Percentiles rank a stretch among this genome's conserved stretches.
These are phyloP conservation scores for Enteromius viviparus DNA, from an alignment of 2,797 vertebrate species.

Conservation along the genomic window DNA sequence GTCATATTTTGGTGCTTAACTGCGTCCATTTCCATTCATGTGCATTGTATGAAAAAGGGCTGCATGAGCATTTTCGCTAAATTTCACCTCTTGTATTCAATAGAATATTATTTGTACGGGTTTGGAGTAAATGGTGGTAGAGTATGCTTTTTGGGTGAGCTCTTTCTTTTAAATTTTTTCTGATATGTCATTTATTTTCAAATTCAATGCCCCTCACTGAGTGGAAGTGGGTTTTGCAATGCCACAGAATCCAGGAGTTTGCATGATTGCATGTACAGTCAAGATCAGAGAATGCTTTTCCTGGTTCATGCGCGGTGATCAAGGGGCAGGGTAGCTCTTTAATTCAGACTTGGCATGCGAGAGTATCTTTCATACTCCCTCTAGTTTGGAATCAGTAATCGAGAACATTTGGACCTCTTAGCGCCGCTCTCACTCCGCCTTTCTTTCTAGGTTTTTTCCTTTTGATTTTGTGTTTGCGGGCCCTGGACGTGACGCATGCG, in stretches of 20 bases:
- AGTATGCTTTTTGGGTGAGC: constrained; percentile 6
- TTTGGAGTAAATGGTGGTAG: not conserved
- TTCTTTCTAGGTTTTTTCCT: not conserved
- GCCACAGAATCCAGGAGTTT: constrained; percentile 25
- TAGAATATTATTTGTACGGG: not conserved
- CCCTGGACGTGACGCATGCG: constrained; percentile 38
- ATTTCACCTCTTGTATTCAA: constrained; percentile 22
- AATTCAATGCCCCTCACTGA: not conserved
- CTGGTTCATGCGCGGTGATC: not conserved
- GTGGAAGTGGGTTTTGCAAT: constrained; percentile 18
- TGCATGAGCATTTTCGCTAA: constrained; percentile 4
- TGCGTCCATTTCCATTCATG: constrained; percentile 4
- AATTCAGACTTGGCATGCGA: constrained; percentile 37
- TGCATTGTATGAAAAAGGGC: constrained; percentile 21
- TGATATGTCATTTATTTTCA: not conserved
- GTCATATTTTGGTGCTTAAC: not conserved
- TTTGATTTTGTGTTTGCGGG: constrained; percentile 9
- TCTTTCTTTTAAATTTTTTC: not conserved
- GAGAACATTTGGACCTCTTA: not conserved
- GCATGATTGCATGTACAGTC: constrained; percentile 43
- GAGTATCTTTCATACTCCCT: constrained; percentile 11
- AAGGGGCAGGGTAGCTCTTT: not conserved
- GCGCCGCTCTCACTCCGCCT: not conserved
- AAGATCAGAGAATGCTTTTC: constrained; percentile 30
- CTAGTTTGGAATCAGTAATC: not conserved